Base-by-base conservation (phyloP, 92 coral and sea anemone species). In the Pocillopora meandrina region DNA sequence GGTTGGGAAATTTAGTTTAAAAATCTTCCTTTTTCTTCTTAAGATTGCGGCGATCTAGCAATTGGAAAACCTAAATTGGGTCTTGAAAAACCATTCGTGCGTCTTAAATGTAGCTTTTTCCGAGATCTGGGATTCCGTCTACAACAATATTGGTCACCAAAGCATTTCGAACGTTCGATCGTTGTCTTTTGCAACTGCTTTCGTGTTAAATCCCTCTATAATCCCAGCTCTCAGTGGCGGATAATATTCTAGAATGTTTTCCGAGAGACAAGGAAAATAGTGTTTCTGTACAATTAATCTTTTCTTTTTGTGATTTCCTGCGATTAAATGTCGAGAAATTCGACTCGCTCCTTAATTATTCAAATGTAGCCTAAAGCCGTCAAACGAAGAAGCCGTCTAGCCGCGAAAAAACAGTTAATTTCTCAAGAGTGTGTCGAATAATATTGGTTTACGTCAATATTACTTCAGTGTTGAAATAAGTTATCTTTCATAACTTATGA, bases 291-390 rank as follows among this genome's bases (percentile, higher is more conserved):
- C 2, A 33, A 20, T 33, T 78, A 12, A 21, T 63, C 12, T 11
- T 36, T 14, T 18, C 12, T 9, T 15, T 21, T 34, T 19, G 20
- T 36, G 34, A 78, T 47, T 64, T 49, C 13, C 9, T 78, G 21
- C 14, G 60, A 64, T 78, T 64, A 78, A 64, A 78, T 65, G 82
- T 64, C 82, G 18, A 34, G 68, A 76, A 76, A 76, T 78, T 15
- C 23, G 56, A 33, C 31, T 49, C n/a, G 72, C 59, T 47, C 8
- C 16, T 75, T 21, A 57, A 75, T 58, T 12, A 75, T 56, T 75
- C 63, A 57, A 74, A 56, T 56, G 66, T 56, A 58, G 56, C 57
- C 20, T 34, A 4, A 26, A 33, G 23, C n/a, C 15, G 21, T 15
- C 52, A 42, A 42, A 42, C 52, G 52, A 42, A 42, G 52, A 42